Evolutionary conservation across 2,888 invertebrate genomes (phyloP).

Genomic region (Thereva unica): DNA sequence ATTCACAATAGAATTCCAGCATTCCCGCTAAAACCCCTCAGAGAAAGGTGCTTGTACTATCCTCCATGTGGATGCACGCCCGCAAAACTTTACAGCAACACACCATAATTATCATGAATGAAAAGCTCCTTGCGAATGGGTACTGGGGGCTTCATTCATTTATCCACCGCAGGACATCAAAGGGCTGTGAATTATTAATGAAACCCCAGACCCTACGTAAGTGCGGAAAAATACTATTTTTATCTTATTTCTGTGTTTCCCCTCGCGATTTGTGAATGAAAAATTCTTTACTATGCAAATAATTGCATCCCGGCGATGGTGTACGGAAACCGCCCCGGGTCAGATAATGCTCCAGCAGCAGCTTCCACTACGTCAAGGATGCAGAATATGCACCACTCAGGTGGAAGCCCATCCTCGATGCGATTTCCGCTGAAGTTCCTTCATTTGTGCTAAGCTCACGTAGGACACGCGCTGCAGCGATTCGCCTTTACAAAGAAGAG

Average conservation of each 20-base stretch:
- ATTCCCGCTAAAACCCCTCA: not conserved
- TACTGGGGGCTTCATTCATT: conserved; percentile 17
- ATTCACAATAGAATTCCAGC: too few species aligned
- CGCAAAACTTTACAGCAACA: conserved; percentile 16
- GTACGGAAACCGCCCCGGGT: conserved; percentile 4
- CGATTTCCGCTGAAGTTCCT: conserved; percentile 4
- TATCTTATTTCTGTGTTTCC: conserved; percentile 11
- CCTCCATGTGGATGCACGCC: not conserved
- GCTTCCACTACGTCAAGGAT: conserved; percentile 5
- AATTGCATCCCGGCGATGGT: conserved; percentile 23
- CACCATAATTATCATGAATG: conserved; percentile 28
- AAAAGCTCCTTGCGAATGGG: conserved; percentile 1
- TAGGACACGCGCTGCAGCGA: conserved; percentile 21
- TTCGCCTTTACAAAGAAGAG: not conserved
- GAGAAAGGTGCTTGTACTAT: not conserved
- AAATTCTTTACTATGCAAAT: conserved; percentile 25
- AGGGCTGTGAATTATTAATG: conserved; percentile 24
- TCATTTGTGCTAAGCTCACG: conserved; percentile 23
- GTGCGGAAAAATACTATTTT: conserved; percentile 20
- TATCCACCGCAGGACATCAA: conserved; percentile 20
- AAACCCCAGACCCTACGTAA: not conserved
- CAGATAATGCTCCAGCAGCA: conserved; percentile 3
- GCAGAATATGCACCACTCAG: conserved; percentile 18
- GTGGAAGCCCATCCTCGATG: conserved; percentile 18
- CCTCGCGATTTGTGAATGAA: conserved; percentile 35